Conservation (phyloP, 1,140 invertebrate genomes). For the Lasioglossum albipes region DNA sequence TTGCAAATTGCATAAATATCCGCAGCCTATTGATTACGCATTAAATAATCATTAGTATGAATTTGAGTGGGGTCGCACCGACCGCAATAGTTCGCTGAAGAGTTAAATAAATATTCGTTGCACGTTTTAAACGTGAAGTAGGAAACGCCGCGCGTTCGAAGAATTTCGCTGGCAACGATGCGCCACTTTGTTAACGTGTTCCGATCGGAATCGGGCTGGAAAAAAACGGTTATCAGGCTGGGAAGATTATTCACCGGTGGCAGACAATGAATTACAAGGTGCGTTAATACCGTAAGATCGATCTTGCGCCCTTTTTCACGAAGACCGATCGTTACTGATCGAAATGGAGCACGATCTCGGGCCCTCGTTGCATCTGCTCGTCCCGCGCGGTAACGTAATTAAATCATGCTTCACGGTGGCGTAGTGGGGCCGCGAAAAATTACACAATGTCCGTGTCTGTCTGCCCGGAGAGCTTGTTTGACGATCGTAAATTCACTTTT, state of each 20-base stretch:
- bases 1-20: too few relatives aligned
- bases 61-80: too few relatives aligned
- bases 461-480: not conserved
- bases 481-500: not conserved
- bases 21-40: too few relatives aligned
- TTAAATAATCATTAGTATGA: too few relatives aligned
- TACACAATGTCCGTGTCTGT: not conserved
- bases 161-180: not conserved
- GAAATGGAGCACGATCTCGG: constrained; percentile 49
- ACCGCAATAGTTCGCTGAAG: too few relatives aligned
- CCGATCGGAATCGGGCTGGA: not conserved
- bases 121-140: not conserved
- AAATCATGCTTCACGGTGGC: not conserved
- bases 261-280: constrained; percentile 58
- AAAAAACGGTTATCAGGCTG: not conserved
- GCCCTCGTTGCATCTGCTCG: constrained; percentile 29
- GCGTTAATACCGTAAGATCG: constrained; percentile 47
- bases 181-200: constrained; percentile 13
- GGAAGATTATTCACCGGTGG: constrained; percentile 43
- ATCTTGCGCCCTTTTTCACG: constrained; percentile 40
- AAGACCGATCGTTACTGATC: constrained; percentile 53
- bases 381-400: constrained; percentile 8
- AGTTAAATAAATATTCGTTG: too few relatives aligned
- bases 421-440: not conserved
- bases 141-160: not conserved